Conservation (phyloP, 2,888 invertebrate genomes). For the Pyrgus malvae region DNA sequence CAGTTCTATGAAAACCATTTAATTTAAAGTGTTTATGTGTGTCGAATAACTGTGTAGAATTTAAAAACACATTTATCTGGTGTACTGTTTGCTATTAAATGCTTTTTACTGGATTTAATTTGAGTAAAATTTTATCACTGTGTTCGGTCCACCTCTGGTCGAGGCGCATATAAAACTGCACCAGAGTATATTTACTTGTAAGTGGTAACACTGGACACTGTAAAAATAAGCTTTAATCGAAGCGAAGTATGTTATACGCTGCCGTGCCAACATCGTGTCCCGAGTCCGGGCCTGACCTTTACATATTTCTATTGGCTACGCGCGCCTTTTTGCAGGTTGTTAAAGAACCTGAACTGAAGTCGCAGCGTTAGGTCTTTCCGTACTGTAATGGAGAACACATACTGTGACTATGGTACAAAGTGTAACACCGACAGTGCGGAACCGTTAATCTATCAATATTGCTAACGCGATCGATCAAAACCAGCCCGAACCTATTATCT, state of each 20-base stretch:
- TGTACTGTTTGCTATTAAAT: conserved; percentile 3
- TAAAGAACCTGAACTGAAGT: conserved; percentile 97
- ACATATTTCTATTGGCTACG: conserved; percentile 87
- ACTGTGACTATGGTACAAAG: conserved; percentile 55
- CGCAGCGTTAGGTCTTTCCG: conserved; percentile 97
- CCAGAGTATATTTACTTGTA: conserved; percentile 39
- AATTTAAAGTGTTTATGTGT: conserved; percentile 1
- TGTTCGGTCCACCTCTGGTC: conserved; percentile 5
- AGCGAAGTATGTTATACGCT: conserved; percentile 73
- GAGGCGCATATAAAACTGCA: conserved; percentile 60
- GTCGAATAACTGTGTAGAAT: conserved; percentile 6
- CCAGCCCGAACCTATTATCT: too few species aligned
- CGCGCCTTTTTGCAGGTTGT: conserved; percentile 93
- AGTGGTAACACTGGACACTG: conserved; percentile 56
- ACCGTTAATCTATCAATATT: conserved; percentile 20
- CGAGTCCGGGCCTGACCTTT: conserved; percentile 66
- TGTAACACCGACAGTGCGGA: conserved; percentile 29
- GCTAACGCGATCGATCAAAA: conserved; percentile 24
- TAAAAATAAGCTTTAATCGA: conserved; percentile 60
- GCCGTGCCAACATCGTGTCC: conserved; percentile 67
- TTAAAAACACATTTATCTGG: not conserved
- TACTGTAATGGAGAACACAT: conserved; percentile 88
- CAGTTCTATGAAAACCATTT: conserved; percentile 35
- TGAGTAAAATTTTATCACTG: not conserved
- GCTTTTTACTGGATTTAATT: too few species aligned